These are phyloP conservation scores for Calycopis cecrops DNA, from an alignment of 1,140 invertebrate species.

Conservation along the genomic window DNA sequence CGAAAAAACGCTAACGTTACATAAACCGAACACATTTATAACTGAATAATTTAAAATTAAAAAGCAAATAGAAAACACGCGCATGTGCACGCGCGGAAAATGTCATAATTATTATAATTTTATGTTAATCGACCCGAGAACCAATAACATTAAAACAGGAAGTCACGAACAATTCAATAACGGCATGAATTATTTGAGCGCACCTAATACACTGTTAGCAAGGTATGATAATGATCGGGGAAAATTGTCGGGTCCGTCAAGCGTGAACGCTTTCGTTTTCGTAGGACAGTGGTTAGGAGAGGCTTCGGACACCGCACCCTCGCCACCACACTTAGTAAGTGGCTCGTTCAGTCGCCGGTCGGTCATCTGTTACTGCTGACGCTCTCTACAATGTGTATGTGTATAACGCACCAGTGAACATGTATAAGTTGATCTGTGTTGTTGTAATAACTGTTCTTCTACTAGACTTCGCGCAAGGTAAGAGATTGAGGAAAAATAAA, in stretches of 20 bases:
- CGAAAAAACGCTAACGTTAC: too few relatives aligned
- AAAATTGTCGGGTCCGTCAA: conserved; percentile 52
- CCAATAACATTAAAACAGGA: conserved; percentile 24
- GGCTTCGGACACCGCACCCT: conserved; percentile 31
- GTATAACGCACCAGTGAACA: conserved; percentile 37
- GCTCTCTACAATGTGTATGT: conserved; percentile 50
- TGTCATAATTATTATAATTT: conserved; percentile 13
- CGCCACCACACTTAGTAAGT: conserved; percentile 15
- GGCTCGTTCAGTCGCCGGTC: conserved; percentile 45
- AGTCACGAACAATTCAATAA: conserved; percentile 32
- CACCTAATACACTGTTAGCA: conserved; percentile 43
- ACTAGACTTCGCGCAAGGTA: conserved; percentile 34
- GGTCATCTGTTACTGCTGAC: conserved; percentile 40
- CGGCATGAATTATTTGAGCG: conserved; percentile 47
- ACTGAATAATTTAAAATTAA: not conserved
- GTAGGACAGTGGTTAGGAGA: conserved; percentile 40
- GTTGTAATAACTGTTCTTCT: conserved; percentile 38
- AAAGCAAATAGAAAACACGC: not conserved
- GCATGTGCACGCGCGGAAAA: conserved; percentile 9
- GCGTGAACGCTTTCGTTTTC: conserved; percentile 71
- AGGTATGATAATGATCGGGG: conserved; percentile 55
- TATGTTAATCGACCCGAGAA: conserved; percentile 14
- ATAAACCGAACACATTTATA: too few relatives aligned
- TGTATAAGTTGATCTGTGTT: conserved; percentile 46
- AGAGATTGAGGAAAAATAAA: conserved; percentile 43